Evolutionary conservation across 2,888 invertebrate genomes (phyloP).

Genomic region (Dasypolia templi): DNA sequence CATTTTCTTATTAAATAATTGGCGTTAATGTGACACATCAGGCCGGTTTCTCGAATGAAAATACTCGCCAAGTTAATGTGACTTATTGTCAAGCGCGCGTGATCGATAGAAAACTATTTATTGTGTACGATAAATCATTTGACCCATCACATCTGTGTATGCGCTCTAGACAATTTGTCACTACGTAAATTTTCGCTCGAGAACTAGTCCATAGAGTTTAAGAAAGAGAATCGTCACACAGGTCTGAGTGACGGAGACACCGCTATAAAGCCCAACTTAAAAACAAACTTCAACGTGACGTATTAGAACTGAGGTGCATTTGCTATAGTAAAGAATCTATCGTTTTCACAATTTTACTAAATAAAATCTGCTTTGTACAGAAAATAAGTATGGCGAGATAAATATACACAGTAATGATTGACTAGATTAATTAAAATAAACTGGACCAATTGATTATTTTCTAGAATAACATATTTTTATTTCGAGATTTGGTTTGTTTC

Average conservation of each 20-base stretch:
- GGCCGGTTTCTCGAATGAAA: neutral
- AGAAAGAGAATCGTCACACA: neutral
- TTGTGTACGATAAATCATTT: neutral
- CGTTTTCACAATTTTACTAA: neutral
- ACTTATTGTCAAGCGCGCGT: neutral
- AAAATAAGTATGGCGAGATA: slow-evolving; percentile 10
- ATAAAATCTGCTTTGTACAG: neutral
- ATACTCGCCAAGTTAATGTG: neutral
- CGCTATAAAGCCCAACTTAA: too few relatives aligned
- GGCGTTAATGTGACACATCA: neutral
- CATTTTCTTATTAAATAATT: neutral
- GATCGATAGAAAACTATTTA: too few relatives aligned
- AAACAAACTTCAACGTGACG: too few relatives aligned
- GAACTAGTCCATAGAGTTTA: too few relatives aligned
- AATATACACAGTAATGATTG: slow-evolving; percentile 15
- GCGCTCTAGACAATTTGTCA: neutral
- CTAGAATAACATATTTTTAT: slow-evolving; percentile 7
- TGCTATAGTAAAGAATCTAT: neutral
- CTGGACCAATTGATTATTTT: neutral
- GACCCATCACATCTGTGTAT: neutral
- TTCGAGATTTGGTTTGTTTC: slow-evolving; percentile 16
- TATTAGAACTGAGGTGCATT: neutral
- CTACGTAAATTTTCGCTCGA: neutral
- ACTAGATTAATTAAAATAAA: slow-evolving; percentile 34
- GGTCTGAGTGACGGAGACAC: neutral